Evolutionary conservation across 1,140 invertebrate species (phyloP).

Genomic region (Ridgeia piscesae): DNA sequence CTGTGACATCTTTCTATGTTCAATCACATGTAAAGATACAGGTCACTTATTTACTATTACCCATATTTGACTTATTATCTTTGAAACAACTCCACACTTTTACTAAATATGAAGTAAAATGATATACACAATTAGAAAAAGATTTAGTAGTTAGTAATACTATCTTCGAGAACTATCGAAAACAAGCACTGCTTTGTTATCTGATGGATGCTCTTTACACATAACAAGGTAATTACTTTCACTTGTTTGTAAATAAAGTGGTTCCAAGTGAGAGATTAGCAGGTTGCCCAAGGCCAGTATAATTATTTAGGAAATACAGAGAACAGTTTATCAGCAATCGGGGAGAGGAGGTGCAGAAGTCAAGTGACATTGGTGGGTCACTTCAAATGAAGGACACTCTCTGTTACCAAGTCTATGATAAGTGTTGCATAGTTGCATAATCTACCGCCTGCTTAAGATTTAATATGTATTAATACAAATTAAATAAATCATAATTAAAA

Average conservation of each 20-base stretch:
- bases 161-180: not conserved
- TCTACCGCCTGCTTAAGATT: not conserved
- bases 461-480: no score
- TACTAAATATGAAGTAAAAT: not conserved
- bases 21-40: no score
- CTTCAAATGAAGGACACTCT: not conserved
- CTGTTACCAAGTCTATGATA: not conserved
- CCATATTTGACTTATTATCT: no score
- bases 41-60: no score
- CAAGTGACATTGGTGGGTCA: not conserved
- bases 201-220: not conserved
- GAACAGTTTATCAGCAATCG: not conserved
- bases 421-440: not conserved
- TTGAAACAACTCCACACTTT: not conserved
- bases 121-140: not conserved
- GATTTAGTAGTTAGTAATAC: not conserved
- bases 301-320: not conserved
- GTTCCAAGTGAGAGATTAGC: conserved; percentile 4
- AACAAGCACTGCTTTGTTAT: not conserved
- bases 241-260: not conserved
- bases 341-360: not conserved
- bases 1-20: not conserved
- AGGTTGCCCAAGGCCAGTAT: not conserved
- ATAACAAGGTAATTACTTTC: not conserved
- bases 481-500: not conserved